phyloP scores from a whole-genome alignment of 2,113 vertebrate genomes.

The Hemicordylus capensis region DNA sequence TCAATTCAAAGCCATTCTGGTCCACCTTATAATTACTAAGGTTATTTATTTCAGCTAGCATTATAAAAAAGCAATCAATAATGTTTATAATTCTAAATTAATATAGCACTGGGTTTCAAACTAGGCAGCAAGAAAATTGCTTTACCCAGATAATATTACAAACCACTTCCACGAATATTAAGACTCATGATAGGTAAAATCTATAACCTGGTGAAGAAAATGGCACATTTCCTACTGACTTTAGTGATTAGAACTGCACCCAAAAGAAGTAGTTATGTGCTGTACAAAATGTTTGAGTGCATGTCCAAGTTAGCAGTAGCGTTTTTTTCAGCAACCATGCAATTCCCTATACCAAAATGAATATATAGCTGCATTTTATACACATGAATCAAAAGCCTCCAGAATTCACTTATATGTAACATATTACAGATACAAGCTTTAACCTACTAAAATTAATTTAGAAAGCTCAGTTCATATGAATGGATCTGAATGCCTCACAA shows the following conservation, averaged over 20 bases:
- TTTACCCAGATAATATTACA: background rate
- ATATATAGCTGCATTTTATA: background rate
- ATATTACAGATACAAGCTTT: background rate
- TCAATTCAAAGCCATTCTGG: background rate
- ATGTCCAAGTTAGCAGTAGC: background rate
- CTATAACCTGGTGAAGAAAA: background rate
- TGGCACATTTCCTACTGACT: background rate
- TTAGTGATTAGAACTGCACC: background rate
- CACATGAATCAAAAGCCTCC: background rate
- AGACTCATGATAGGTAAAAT: background rate
- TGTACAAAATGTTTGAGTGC: background rate
- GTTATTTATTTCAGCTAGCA: background rate
- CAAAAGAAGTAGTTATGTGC: background rate
- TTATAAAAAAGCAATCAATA: background rate
- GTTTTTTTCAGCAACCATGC: background rate
- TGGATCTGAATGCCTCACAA: background rate
- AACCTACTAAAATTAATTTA: background rate
- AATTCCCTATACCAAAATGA: background rate
- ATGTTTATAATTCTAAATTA: background rate
- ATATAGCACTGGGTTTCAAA: background rate
- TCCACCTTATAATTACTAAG: background rate
- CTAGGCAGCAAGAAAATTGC: background rate
- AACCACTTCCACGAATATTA: background rate
- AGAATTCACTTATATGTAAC: constrained; percentile 13
- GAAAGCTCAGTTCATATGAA: background rate